Conservation (phyloP, 2,113 vertebrate genomes). For the Dicaeum eximium region DNA sequence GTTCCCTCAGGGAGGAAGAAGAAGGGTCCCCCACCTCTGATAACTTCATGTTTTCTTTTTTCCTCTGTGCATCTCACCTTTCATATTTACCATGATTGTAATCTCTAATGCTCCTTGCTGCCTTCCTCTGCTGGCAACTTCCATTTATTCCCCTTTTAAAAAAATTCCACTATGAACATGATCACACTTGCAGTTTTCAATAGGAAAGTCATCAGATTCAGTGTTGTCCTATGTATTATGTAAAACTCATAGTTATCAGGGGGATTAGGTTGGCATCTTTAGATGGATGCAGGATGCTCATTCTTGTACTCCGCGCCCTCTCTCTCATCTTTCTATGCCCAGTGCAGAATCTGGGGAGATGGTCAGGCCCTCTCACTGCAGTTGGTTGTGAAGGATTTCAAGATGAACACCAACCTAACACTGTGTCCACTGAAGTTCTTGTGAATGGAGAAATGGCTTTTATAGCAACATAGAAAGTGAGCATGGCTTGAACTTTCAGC, state of each 20-base stretch:
- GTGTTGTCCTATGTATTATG: neutral
- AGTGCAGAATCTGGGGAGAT: neutral
- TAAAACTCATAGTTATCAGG: neutral
- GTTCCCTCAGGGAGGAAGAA: neutral
- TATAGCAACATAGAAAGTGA: neutral
- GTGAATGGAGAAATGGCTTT: neutral
- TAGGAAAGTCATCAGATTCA: neutral
- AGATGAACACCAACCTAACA: neutral
- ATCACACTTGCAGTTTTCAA: neutral
- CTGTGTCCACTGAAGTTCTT: neutral
- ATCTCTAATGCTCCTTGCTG: neutral
- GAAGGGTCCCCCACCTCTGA: neutral
- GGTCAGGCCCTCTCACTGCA: neutral
- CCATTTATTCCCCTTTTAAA: neutral
- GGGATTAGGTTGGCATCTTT: neutral
- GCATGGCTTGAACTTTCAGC: neutral
- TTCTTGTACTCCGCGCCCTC: rapidly evolving
- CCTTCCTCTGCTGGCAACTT: neutral
- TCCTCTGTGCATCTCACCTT: neutral
- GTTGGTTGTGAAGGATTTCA: neutral
- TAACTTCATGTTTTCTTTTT: neutral
- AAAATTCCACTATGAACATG: neutral
- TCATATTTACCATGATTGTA: neutral
- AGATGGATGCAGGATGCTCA: neutral
- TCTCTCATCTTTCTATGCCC: neutral